phyloP scores from a whole-genome alignment of 2,888 invertebrate genomes.

The Athripsodes cinereus region DNA sequence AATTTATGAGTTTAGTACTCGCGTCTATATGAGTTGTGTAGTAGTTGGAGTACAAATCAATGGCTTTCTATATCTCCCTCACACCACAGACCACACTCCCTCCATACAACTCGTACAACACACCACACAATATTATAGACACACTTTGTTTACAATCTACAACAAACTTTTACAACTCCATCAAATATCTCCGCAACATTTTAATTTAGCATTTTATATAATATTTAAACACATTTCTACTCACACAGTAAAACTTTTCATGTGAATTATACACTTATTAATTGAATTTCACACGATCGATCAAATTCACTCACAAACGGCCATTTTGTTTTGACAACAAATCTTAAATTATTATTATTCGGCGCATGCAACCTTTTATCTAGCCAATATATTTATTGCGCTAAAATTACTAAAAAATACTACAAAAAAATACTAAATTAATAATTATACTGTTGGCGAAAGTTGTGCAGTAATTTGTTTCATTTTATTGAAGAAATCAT shows the following conservation, averaged over 20 bases:
- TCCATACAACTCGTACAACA: too few relatives aligned
- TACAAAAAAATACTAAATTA: not conserved
- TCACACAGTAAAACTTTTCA: constrained; percentile 19
- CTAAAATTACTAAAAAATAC: not conserved
- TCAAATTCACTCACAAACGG: constrained; percentile 26
- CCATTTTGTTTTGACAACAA: constrained; percentile 29
- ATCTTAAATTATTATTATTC: constrained; percentile 3
- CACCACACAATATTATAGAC: not conserved
- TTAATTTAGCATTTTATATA: not conserved
- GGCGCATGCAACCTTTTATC: not conserved
- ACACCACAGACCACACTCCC: not conserved
- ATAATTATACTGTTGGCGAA: not conserved
- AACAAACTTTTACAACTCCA: not conserved
- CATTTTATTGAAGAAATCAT: too few relatives aligned
- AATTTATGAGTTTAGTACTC: constrained; percentile 1
- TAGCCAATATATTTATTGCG: not conserved
- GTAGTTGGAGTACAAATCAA: not conserved
- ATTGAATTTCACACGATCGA: constrained; percentile 21
- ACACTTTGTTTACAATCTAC: constrained; percentile 17
- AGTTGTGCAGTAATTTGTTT: not conserved
- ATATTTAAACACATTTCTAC: constrained; percentile 7
- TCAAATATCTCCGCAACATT: not conserved
- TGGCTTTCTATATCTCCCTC: constrained; percentile 2
- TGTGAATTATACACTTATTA: constrained; percentile 17
- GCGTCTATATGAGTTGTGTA: not conserved